Evolutionary conservation across 2,888 invertebrate species (phyloP).

Genomic region (Euclidia mi): DNA sequence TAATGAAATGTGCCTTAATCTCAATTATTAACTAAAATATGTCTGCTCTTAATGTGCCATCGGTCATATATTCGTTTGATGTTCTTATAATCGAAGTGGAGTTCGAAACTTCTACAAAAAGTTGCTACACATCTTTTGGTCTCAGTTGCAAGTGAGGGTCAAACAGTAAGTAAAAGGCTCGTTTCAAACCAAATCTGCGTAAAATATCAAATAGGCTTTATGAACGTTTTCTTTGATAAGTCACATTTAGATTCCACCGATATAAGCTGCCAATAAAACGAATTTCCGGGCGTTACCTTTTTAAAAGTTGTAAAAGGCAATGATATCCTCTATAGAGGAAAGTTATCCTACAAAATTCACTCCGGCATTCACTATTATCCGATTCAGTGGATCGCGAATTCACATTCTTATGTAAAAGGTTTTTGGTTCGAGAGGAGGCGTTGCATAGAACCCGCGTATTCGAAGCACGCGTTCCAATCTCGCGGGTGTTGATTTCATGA

Average conservation of each 20-base stretch:
- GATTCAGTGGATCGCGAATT: conserved; percentile 81
- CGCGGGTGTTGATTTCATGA: conserved; percentile 76
- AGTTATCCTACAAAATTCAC: conserved; percentile 71
- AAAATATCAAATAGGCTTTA: conserved; percentile 21
- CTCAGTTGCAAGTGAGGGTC: no score
- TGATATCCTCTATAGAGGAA: conserved; percentile 52
- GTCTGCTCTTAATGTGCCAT: no score
- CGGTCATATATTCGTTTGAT: no score
- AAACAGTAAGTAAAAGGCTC: conserved; percentile 19
- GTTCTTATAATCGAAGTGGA: no score
- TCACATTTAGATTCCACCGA: conserved; percentile 38
- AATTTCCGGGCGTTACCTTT: conserved; percentile 74
- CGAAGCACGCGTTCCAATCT: conserved; percentile 82
- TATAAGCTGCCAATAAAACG: conserved; percentile 57
- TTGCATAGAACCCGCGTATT: conserved; percentile 74
- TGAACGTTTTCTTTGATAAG: conserved; percentile 40
- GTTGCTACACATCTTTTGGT: no score
- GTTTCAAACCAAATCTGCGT: conserved; percentile 28
- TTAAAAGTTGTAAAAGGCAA: conserved; percentile 62
- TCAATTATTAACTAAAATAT: no score
- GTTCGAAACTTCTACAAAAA: no score
- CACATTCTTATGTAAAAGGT: conserved; percentile 84
- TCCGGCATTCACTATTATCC: conserved; percentile 80
- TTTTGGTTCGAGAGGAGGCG: conserved; percentile 58
- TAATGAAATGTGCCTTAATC: no score